Evolutionary conservation across 1,140 invertebrate species (phyloP).

Genomic region (Antheraea mylitta): DNA sequence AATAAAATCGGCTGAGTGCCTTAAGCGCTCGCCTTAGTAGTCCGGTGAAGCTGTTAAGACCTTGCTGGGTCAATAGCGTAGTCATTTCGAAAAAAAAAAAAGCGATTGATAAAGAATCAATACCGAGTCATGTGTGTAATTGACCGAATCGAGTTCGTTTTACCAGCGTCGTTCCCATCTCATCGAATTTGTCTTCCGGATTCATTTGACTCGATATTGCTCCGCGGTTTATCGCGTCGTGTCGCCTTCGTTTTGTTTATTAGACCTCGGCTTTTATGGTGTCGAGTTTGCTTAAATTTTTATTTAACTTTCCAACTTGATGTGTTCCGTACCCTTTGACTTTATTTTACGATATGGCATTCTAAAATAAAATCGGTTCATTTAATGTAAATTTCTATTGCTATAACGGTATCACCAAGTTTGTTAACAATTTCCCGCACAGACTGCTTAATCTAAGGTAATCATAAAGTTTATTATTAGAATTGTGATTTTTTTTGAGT

Average conservation of each 20-base stretch:
- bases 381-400: neutral
- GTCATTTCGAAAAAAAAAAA: no score
- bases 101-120: neutral
- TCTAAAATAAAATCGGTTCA: neutral
- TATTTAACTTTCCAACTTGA: neutral
- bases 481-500: no score
- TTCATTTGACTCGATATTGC: slow-evolving; percentile 13
- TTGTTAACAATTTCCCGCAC: neutral
- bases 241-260: neutral
- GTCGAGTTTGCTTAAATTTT: slow-evolving; percentile 4
- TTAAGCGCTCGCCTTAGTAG: no score
- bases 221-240: slow-evolving; percentile 13
- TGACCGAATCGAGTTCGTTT: neutral
- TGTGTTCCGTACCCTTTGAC: neutral
- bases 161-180: slow-evolving; percentile 2
- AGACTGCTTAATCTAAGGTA: neutral
- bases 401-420: neutral
- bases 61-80: no score
- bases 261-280: slow-evolving; percentile 1
- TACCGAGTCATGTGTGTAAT: neutral
- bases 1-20: no score
- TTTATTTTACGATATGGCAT: neutral
- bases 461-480: no score
- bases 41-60: no score
- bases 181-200: slow-evolving; percentile 15